Evolutionary conservation across 2,888 invertebrate species (phyloP).

Genomic region (Hedya salicella): DNA sequence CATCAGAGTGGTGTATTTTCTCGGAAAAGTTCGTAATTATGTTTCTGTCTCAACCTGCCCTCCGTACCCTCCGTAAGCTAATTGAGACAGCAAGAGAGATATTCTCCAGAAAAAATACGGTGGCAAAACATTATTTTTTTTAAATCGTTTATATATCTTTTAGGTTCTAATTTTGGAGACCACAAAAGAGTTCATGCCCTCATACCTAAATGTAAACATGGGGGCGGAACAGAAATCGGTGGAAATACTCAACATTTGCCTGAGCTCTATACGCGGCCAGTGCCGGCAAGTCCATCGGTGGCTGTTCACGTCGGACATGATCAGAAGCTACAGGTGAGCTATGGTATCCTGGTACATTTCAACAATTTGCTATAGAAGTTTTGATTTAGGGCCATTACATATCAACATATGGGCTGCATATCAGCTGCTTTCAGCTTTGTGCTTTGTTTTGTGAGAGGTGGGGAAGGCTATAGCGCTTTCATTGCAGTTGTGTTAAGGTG

Average conservation of each 20-base stretch:
- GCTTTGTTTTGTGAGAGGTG: too few species aligned
- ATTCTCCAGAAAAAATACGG: too few species aligned
- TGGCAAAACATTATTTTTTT: background rate
- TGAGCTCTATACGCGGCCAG: constrained; percentile 89
- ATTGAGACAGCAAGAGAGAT: too few species aligned
- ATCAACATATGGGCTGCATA: too few species aligned
- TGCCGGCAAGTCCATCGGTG: constrained; percentile 96
- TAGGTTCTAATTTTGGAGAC: constrained; percentile 95
- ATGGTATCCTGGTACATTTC: constrained; percentile 12
- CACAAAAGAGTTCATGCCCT: constrained; percentile 96
- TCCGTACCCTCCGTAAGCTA: too few species aligned
- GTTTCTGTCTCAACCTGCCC: too few species aligned
- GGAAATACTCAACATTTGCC: constrained; percentile 94
- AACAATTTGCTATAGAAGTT: background rate
- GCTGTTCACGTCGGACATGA: constrained; percentile 95
- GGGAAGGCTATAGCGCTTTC: too few species aligned
- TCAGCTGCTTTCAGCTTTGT: too few species aligned
- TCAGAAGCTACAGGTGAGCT: constrained; percentile 91
- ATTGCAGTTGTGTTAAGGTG: too few species aligned
- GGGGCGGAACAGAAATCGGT: constrained; percentile 97
- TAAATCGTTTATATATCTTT: constrained; percentile 46
- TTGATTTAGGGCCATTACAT: background rate
- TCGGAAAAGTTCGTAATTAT: too few species aligned
- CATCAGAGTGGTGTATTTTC: too few species aligned
- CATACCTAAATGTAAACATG: constrained; percentile 97